Conservation (phyloP, 2,797 vertebrate genomes). For the Spea hammondii region DNA sequence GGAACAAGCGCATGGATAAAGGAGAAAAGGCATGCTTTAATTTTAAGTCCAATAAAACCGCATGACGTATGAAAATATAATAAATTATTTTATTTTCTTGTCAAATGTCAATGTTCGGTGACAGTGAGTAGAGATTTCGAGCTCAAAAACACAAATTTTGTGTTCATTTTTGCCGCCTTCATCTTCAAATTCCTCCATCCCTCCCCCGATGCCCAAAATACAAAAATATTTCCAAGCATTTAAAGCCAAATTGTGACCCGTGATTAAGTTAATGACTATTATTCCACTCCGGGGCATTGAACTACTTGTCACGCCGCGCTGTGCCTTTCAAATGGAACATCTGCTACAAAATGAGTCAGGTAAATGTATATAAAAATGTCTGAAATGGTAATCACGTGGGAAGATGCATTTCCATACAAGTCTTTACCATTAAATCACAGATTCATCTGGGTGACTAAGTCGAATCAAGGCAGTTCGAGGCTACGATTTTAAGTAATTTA, state of each 20-base stretch:
- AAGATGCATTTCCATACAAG: slow-evolving; percentile 12
- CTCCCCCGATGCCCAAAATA: not conserved
- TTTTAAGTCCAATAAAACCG: too few relatives aligned
- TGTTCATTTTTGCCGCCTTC: not conserved
- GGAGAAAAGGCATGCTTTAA: too few relatives aligned
- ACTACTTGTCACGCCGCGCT: too few relatives aligned
- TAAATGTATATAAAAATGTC: slow-evolving; percentile 33
- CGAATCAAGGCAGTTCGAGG: slow-evolving; percentile 45
- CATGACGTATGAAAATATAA: too few relatives aligned
- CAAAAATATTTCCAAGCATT: not conserved
- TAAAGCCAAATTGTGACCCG: not conserved
- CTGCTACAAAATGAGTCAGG: slow-evolving; percentile 37
- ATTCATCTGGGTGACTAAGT: slow-evolving; percentile 38
- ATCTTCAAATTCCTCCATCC: not conserved
- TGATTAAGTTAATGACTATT: slow-evolving; percentile 6
- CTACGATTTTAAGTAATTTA: slow-evolving; percentile 47
- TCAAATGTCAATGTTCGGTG: too few relatives aligned
- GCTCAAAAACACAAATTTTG: not conserved
- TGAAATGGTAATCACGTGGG: slow-evolving; percentile 20
- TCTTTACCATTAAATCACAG: slow-evolving; percentile 35
- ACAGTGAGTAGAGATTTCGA: too few relatives aligned
- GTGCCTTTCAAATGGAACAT: slow-evolving; percentile 13
- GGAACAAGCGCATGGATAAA: too few relatives aligned
- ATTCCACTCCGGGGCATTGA: not conserved
- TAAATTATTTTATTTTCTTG: too few relatives aligned